These are phyloP conservation scores for Poicephalus meyeri DNA, from an alignment of 2,113 vertebrate species.

Conservation along the genomic window DNA sequence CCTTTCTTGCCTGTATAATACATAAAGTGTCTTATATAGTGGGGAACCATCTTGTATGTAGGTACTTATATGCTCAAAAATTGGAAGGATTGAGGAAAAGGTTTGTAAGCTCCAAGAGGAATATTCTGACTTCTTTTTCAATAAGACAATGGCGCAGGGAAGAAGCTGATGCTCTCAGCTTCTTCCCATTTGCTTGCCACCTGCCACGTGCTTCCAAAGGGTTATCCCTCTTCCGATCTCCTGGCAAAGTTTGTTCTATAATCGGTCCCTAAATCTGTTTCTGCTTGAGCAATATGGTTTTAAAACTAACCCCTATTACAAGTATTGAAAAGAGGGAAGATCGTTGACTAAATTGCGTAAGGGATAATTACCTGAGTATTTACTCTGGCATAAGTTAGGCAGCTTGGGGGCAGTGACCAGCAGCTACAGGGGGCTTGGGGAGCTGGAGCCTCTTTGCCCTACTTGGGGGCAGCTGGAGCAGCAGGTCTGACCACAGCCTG, in stretches of 20 bases:
- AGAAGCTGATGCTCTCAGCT: not conserved
- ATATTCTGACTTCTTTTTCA: not conserved
- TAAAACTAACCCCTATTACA: not conserved
- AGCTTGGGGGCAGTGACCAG: not conserved
- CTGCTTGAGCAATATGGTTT: not conserved
- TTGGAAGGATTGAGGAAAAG: not conserved
- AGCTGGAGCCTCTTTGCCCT: not conserved
- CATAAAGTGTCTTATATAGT: not conserved
- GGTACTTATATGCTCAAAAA: not conserved
- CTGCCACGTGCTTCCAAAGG: not conserved
- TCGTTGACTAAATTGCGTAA: not conserved
- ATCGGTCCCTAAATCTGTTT: not conserved
- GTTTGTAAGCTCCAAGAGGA: not conserved
- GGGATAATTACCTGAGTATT: not conserved
- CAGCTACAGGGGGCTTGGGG: not conserved
- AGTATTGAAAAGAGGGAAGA: not conserved
- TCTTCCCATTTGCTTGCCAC: not conserved
- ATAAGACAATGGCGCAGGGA: not conserved
- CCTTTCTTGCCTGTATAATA: not conserved
- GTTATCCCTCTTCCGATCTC: not conserved
- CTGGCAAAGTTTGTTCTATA: not conserved
- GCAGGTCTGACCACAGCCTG: not conserved
- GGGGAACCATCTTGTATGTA: not conserved
- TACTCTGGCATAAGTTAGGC: not conserved
- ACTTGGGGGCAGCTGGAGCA: not conserved